Conservation (phyloP, 2,888 invertebrate species). For the Pollenia amentaria region DNA sequence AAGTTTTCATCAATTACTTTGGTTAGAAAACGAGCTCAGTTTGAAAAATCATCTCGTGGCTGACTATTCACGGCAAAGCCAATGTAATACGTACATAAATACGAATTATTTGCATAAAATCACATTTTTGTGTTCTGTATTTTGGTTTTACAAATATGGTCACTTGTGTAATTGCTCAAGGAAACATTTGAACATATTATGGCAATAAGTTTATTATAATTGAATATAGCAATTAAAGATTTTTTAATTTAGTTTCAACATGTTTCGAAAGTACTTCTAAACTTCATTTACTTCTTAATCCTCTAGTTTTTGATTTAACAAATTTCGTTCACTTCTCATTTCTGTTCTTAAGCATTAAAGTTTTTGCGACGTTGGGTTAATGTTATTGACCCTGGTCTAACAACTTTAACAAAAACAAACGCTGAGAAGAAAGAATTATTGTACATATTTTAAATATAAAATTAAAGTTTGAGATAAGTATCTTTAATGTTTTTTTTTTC, state of each 20-base stretch:
- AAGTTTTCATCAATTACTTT: no score
- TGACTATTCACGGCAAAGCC: no score
- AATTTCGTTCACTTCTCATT: conserved; percentile 12
- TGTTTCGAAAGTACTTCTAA: not conserved
- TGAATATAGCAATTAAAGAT: not conserved
- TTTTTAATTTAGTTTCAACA: not conserved
- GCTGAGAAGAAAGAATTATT: conserved; percentile 4
- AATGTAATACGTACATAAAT: no score
- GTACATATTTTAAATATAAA: conserved; percentile 15
- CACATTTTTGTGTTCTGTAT: no score
- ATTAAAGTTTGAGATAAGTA: conserved; percentile 41
- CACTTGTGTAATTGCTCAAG: not conserved
- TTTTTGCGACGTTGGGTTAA: conserved; percentile 51
- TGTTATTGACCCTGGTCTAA: conserved; percentile 69
- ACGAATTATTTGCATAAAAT: no score
- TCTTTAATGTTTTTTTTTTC: conserved; percentile 24
- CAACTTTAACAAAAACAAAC: conserved; percentile 39
- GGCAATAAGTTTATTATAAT: no score
- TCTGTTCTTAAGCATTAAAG: not conserved
- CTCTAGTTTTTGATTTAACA: conserved; percentile 7
- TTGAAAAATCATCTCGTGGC: no score
- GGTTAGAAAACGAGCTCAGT: no score
- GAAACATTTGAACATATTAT: no score
- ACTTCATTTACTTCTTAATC: conserved; percentile 13
- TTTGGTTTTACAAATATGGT: no score